These are phyloP conservation scores for Trachelus tabidus DNA, from an alignment of 2,888 invertebrate genomes.

Conservation along the genomic window DNA sequence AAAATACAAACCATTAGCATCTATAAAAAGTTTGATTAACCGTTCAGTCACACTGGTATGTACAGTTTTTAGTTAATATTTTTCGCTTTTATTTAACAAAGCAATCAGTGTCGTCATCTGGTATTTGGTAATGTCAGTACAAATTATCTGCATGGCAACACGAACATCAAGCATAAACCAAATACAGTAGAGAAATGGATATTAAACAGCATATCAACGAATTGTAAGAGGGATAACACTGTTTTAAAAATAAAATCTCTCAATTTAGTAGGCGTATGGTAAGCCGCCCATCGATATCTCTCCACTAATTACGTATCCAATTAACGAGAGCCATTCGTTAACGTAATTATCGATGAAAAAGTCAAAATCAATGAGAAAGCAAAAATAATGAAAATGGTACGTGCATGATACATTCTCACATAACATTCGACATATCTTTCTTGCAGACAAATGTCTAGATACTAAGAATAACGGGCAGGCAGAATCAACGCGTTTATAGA, in stretches of 20 bases:
- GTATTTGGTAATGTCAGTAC: not conserved
- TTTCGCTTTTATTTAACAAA: not conserved
- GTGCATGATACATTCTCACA: slow-evolving; percentile 14
- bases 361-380: not conserved
- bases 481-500: slow-evolving; percentile 65
- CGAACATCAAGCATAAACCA: not conserved
- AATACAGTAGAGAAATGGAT: not conserved
- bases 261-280: not conserved
- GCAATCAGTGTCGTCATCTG: not conserved
- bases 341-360: not conserved
- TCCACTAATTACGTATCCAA: not conserved
- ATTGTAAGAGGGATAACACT: not conserved
- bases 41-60: not conserved
- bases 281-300: not conserved
- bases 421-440: slow-evolving; percentile 50
- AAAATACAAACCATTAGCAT: not conserved
- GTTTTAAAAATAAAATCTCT: not conserved
- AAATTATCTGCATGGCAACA: not conserved
- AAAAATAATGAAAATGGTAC: slow-evolving; percentile 9
- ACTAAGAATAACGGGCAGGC: slow-evolving; percentile 65
- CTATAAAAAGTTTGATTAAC: not conserved
- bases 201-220: not conserved
- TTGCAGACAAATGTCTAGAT: slow-evolving; percentile 64
- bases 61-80: not conserved
- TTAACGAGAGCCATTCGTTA: not conserved